Evolutionary conservation across 53 echinoderm and acorn worm species (phyloP).

Genomic region (Apostichopus leukothele): DNA sequence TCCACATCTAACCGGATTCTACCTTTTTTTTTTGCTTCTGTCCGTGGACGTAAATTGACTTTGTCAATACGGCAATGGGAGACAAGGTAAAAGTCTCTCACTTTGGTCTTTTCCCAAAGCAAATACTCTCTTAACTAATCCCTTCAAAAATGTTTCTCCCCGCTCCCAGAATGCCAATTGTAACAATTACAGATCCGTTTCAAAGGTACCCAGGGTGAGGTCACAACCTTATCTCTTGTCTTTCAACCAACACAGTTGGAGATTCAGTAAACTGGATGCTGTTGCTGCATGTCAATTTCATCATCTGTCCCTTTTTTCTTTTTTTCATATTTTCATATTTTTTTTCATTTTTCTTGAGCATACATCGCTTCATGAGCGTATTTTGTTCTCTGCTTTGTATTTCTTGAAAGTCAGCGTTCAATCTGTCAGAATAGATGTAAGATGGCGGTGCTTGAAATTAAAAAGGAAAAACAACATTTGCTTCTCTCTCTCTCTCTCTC

Average conservation of each 20-base stretch:
- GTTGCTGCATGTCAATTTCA: background rate
- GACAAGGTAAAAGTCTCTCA: background rate
- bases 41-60: background rate
- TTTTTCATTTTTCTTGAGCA: too few relatives aligned
- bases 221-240: slow-evolving; percentile 39
- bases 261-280: background rate
- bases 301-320: background rate
- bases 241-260: slow-evolving; percentile 31
- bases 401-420: too few relatives aligned
- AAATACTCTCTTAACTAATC: slow-evolving; percentile 3
- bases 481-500: too few relatives aligned
- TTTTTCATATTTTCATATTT: background rate
- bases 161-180: slow-evolving; percentile 28
- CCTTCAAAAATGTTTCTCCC: background rate
- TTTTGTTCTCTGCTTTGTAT: too few relatives aligned
- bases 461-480: too few relatives aligned
- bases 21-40: background rate
- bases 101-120: slow-evolving; percentile 33
- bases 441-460: too few relatives aligned
- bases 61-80: background rate
- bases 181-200: slow-evolving; percentile 41
- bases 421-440: too few relatives aligned
- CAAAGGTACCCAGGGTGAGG: slow-evolving; percentile 32
- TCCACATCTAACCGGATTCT: background rate
- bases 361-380: too few relatives aligned